Evolutionary conservation across 2,113 vertebrate species (phyloP), one percentile per base, ranked within the genome.

Genomic region (Oncorhynchus mykiss): DNA sequence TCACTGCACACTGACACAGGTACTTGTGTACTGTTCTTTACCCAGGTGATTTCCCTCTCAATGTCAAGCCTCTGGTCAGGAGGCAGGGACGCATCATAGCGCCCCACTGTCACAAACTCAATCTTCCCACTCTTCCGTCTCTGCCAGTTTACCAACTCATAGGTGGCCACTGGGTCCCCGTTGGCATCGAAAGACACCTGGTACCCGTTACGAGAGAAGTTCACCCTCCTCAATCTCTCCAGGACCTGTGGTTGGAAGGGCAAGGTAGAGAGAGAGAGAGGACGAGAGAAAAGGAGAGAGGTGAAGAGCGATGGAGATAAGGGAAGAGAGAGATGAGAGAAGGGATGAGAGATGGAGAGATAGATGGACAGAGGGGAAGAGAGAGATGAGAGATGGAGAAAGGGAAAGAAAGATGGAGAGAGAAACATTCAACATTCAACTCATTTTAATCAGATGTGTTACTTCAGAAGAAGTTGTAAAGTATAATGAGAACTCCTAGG

Each of bases 91-190:
- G 89, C 86, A 75, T 93, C 88, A 29, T 92, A 92, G 2, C 71
- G 45, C 0, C 92, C 92, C 0, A 90, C 91, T 20, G 84, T 87
- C 29, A 91, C 81, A 71, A 91, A 67, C 45, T 90, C 64, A 67
- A 67, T 64, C 18, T 20, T 64, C 3, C 90, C 89, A 39, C 51
- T 73, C 14, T 75, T 3, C 67, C 6, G 76, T 72, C 51, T 81
- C 45, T 92, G 89, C 92, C 92, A 93, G 82, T 92, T 93, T 16
- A 92, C 83, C 64, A 91, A 74, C 49, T 93, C 91, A 25, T 91
- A 93, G 8, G 5, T 75, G 54, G 91, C 89, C 67, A 87, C 77
- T 51, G 91, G 90, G 39, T 93, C 92, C 0, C 91, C 91, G 1
- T 90, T 92, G 24, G 62, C 54, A 81, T 93, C 88, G 65, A 93